Evolutionary conservation across 2,113 vertebrate genomes (phyloP).

Genomic region (Nanorana parkeri): DNA sequence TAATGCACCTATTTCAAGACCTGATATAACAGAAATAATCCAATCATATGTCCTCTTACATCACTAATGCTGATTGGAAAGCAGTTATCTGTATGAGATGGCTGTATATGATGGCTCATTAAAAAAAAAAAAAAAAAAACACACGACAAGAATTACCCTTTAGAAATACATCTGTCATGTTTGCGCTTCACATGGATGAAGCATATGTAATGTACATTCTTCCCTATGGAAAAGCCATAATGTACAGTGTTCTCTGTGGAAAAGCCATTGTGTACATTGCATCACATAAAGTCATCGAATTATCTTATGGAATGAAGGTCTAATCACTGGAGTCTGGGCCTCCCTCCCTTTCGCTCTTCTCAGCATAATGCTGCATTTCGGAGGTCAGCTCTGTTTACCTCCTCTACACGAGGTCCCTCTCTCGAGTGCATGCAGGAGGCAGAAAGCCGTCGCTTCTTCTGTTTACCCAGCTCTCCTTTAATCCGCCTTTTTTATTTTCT

Average conservation of each 20-base stretch:
- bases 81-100: too few species aligned
- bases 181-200: too few species aligned
- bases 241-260: background rate
- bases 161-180: too few species aligned
- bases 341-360: conserved; percentile 3
- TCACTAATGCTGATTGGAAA: too few species aligned
- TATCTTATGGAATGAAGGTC: background rate
- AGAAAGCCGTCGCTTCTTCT: conserved; percentile 61
- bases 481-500: conserved; percentile 59
- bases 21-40: too few species aligned
- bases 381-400: conserved; percentile 59
- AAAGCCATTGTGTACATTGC: background rate
- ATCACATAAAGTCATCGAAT: conserved; percentile 12
- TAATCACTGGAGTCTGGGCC: background rate
- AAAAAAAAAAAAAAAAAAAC: too few species aligned
- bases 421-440: conserved; percentile 67
- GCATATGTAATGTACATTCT: background rate
- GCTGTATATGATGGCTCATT: too few species aligned
- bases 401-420: conserved; percentile 60
- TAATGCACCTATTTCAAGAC: too few species aligned
- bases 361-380: conserved; percentile 51
- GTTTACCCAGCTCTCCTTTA: conserved; percentile 67
- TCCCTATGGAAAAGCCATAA: background rate
- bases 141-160: too few species aligned
- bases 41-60: too few species aligned